Conservation (phyloP, 1,140 invertebrate species). For the Coenobita brevimanus region DNA sequence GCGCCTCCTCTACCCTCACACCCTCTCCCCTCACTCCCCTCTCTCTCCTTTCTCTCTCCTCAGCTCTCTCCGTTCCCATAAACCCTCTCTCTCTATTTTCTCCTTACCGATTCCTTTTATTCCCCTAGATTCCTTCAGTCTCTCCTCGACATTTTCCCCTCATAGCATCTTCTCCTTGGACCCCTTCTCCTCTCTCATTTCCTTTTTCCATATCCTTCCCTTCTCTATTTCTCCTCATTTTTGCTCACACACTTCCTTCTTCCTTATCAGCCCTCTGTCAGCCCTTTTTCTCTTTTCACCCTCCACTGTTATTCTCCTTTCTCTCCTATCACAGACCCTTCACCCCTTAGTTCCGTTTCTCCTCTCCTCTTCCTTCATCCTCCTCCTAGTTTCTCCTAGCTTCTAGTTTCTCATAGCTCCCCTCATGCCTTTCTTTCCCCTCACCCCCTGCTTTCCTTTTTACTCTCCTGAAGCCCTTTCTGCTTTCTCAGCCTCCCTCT, state of each 20-base stretch:
- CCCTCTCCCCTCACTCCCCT: constrained; percentile 2
- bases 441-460: not conserved
- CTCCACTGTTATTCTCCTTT: not conserved
- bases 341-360: not conserved
- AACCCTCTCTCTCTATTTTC: not conserved
- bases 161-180: not conserved
- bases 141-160: not conserved
- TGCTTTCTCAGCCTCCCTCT: too few relatives aligned
- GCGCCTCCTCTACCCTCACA: not conserved
- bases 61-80: not conserved
- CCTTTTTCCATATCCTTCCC: not conserved
- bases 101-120: not conserved
- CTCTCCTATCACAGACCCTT: not conserved
- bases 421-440: not conserved
- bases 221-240: too few relatives aligned
- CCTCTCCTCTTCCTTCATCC: not conserved
- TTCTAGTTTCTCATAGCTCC: not conserved
- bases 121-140: not conserved
- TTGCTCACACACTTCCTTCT: too few relatives aligned
- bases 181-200: not conserved
- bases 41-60: not conserved
- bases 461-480: not conserved
- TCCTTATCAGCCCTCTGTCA: too few relatives aligned
- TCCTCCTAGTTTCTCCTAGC: not conserved
- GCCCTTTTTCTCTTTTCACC: too few relatives aligned